Base-by-base conservation (phyloP, 2,113 vertebrate species). In the Xiphophorus hellerii region DNA sequence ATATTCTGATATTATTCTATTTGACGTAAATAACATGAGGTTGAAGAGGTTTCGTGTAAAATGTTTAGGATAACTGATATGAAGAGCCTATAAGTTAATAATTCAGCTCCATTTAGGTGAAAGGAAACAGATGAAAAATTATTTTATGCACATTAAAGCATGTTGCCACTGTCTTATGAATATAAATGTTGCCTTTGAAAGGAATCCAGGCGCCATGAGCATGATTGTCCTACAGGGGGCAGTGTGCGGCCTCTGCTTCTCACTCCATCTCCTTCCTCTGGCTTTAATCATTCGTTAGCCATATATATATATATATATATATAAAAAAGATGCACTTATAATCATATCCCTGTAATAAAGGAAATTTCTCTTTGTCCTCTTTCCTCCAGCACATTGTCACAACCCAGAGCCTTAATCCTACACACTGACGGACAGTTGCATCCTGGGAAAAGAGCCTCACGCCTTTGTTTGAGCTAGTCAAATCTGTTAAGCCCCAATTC, bases 401-500 rank as follows among this genome's bases (percentile, higher is more conserved):
- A 94, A 95, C 89, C 93, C 94, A 90, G 89, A 90, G 89, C 94
- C 90, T 93, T 96, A 95, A 95, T 96, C 95, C 95, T 62, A 15
- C 89, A 92, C 88, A 84, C 82, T 94, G 95, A 96, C 81, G 95
- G 95, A 93, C 94, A 94, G 92, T 89, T 75, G 92, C 48, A 42
- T 91, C 89, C 12, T 12, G 91, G 88, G 94, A 93, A 93, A 91
- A 85, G 90, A 94, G 93, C 84, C 77, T 58, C 90, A 88, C 25
- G 80, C 62, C 86, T 94, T 96, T 96, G 94, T 96, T 95, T 95
- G 94, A 87, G 87, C 81, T 84, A 94, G 91, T 95, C 85, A 72
- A 95, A 95, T 96, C 94, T 96, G 93, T 91, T 96, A 94, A 93
- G 90, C 93, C 93, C 80, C 91, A 93, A 95, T 95, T 95, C 95